These are phyloP conservation scores for Oxygymnocypris stewartii DNA, from an alignment of 2,113 vertebrate genomes.

Conservation along the genomic window DNA sequence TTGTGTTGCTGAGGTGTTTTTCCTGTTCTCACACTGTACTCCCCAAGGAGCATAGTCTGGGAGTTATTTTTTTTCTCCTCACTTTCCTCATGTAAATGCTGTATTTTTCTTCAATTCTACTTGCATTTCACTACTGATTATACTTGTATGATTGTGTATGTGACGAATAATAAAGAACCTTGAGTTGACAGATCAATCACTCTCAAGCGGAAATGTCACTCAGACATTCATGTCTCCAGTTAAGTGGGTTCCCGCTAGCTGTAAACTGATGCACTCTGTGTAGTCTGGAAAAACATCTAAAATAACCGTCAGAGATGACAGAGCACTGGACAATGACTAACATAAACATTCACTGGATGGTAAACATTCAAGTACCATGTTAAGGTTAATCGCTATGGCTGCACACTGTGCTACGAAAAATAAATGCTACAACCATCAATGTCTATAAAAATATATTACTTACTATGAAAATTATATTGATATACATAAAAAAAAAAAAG, in stretches of 20 bases:
- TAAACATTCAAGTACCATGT: background rate
- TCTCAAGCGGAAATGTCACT: constrained; percentile 34
- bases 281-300: background rate
- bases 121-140: no score
- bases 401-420: background rate
- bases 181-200: constrained; percentile 32
- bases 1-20: no score
- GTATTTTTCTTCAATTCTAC: no score
- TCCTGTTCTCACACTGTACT: no score
- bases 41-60: no score
- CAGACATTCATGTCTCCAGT: constrained; percentile 13
- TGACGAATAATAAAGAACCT: no score
- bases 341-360: background rate
- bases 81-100: no score
- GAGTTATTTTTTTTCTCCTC: no score
- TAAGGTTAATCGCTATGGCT: background rate
- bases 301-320: constrained; percentile 18
- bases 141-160: no score
- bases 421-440: background rate
- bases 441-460: background rate
- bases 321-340: background rate
- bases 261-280: constrained; percentile 27
- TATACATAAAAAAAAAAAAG: no score
- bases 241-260: constrained; percentile 34
- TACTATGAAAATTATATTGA: no score